A percentile compares a stretch with the other conserved stretches of the same genome.
phyloP scores from a whole-genome alignment of 1,140 invertebrate species.

The Pseudomyrmex gracilis region DNA sequence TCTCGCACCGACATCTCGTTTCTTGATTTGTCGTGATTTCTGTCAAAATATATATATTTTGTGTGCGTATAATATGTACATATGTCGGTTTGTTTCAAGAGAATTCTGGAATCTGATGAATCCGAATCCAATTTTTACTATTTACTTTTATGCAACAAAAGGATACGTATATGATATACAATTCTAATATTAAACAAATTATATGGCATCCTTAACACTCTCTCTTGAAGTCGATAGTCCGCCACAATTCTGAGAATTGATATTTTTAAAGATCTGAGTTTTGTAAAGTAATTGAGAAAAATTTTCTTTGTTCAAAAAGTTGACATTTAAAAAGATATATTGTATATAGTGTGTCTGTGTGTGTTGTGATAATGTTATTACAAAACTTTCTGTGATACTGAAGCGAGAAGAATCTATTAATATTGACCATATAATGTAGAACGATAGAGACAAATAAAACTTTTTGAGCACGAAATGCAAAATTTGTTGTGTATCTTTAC shows the following conservation, averaged over 20 bases:
- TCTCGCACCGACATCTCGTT: constrained; percentile 80
- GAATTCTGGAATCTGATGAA: neutral
- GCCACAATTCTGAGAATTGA: no score
- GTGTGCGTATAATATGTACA: neutral
- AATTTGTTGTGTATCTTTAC: constrained; percentile 7
- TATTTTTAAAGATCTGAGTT: no score
- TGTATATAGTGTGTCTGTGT: no score
- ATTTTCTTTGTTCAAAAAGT: no score
- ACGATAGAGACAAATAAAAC: constrained; percentile 20
- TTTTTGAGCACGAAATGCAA: neutral
- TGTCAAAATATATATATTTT: neutral
- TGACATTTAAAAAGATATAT: no score
- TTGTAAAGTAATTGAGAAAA: no score
- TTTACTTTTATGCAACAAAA: neutral
- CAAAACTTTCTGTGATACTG: neutral
- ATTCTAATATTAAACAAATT: no score
- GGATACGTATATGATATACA: no score
- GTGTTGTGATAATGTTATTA: no score
- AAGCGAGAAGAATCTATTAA: neutral
- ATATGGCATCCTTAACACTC: no score
- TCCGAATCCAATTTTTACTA: neutral
- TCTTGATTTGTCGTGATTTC: constrained; percentile 55
- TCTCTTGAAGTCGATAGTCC: no score
- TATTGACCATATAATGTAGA: constrained; percentile 3
- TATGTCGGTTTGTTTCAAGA: constrained; percentile 19